Evolutionary conservation across 2,113 vertebrate species (phyloP), one percentile per base, ranked within the genome.

Genomic region (Abramis brama): DNA sequence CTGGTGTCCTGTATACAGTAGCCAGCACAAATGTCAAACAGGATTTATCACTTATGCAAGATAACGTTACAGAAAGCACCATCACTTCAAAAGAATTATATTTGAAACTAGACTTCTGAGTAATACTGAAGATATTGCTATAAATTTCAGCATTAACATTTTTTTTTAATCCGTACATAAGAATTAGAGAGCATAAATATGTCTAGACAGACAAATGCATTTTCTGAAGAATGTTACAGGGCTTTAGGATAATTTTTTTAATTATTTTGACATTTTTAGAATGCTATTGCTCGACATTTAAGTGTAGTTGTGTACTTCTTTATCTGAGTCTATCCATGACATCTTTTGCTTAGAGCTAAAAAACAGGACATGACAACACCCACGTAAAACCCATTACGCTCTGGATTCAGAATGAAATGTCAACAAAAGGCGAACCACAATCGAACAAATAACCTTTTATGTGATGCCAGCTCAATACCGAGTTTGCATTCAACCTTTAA

Each of bases 371-470:
- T 89, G 83, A 43, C 84, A 87, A 90, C 83, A 71, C 86, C 87
- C 89, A 73, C 86, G 77, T 91, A 88, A 88, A 91, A 90, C 83
- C 85, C 84, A 85, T 91, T 87, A 84, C 6, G 12, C 50, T 83
- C 88, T 84, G 87, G 47, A 82, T 75, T 84, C 71, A 80, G 75
- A 86, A 82, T 9, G 17, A 93, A 93, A 94, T 94, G 92, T 92
- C 92, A 92, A 68, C 85, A 62, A 82, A 77, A 86, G 79, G 74
- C 86, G 76, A 86, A 86, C 86, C 76, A 36, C 87, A 91, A 89
- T 91, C 85, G 85, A 85, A 77, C 10, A 78, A 82, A 83, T 87
- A 91, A 93, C 91, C 93, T 93, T 93, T 92, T 39, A 59, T 84
- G 79, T 25, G 73, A 84, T 85, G 66, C 86, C 70, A 66, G 59